Conservation (phyloP, 2,888 invertebrate species). For the Dusona sp. region DNA sequence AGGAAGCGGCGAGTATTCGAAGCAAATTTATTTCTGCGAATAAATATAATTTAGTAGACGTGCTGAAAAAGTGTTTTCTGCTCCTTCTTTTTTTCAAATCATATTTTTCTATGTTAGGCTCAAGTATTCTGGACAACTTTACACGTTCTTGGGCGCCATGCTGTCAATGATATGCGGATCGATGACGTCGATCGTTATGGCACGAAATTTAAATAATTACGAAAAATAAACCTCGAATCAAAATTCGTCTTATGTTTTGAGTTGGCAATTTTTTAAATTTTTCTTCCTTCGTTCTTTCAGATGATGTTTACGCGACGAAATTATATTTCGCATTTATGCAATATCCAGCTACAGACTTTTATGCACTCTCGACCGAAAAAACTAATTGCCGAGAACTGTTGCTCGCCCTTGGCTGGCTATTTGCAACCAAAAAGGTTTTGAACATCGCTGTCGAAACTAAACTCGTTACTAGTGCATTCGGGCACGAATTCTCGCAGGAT, state of each 20-base stretch:
- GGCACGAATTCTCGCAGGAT: conserved; percentile 76
- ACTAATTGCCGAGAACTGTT: conserved; percentile 79
- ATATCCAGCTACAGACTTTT: conserved; percentile 82
- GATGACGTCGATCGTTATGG: conserved; percentile 72
- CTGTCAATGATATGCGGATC: conserved; percentile 66
- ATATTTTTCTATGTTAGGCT: conserved; percentile 65
- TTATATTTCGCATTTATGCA: conserved; percentile 80
- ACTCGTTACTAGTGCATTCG: conserved; percentile 75
- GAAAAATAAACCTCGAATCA: not conserved
- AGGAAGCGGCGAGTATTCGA: conserved; percentile 78
- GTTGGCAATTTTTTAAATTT: not conserved
- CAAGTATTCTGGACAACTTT: conserved; percentile 78
- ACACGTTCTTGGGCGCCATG: conserved; percentile 72
- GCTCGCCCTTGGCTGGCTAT: conserved; percentile 82
- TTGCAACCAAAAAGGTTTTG: conserved; percentile 78
- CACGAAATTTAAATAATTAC: conserved; percentile 49
- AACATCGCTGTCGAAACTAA: conserved; percentile 72
- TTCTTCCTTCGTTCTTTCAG: conserved; percentile 68
- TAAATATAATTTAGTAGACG: not conserved
- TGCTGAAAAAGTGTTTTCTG: conserved; percentile 13
- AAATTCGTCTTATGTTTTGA: not conserved
- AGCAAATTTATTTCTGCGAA: not conserved
- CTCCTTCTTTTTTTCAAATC: too few relatives aligned
- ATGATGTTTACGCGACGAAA: conserved; percentile 78
- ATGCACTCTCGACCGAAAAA: conserved; percentile 74